phyloP scores from a whole-genome alignment of 2,888 invertebrate genomes.

The Orthosia cruda region DNA sequence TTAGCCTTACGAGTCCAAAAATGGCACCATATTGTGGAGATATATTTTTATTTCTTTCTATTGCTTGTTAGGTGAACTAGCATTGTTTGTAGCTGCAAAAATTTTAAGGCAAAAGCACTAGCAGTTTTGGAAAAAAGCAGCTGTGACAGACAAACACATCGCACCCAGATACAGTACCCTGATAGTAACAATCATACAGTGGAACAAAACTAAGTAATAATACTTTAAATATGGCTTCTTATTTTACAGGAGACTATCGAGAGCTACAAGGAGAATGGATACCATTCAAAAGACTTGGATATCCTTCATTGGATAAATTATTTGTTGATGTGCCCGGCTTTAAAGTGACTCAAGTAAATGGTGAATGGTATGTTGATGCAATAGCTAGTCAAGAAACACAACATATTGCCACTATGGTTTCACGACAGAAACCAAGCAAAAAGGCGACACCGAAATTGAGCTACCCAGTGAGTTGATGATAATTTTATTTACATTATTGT shows the following conservation, averaged over 20 bases:
- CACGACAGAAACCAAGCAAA: slow-evolving; percentile 87
- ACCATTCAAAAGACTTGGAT: slow-evolving; percentile 93
- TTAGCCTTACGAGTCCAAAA: too few relatives aligned
- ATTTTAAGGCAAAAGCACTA: too few relatives aligned
- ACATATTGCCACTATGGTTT: slow-evolving; percentile 92
- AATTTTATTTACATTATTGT: neutral
- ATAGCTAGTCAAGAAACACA: slow-evolving; percentile 91
- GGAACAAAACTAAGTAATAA: neutral
- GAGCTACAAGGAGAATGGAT: slow-evolving; percentile 93
- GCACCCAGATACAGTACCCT: too few relatives aligned
- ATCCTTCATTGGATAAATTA: slow-evolving; percentile 91
- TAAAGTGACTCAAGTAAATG: slow-evolving; percentile 88
- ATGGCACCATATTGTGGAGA: too few relatives aligned
- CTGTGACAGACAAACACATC: too few relatives aligned
- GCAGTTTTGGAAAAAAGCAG: too few relatives aligned
- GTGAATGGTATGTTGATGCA: slow-evolving; percentile 92
- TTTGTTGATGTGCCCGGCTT: slow-evolving; percentile 92
- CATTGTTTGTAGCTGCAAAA: too few relatives aligned
- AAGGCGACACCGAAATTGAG: slow-evolving; percentile 81
- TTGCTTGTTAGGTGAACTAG: too few relatives aligned
- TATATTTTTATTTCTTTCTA: too few relatives aligned
- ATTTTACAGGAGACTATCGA: slow-evolving; percentile 91
- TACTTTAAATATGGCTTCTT: neutral
- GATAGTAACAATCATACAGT: neutral
- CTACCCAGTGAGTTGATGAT: slow-evolving; percentile 78